Evolutionary conservation across 2,797 vertebrate species (phyloP).

Genomic region (Apogon talboti): DNA sequence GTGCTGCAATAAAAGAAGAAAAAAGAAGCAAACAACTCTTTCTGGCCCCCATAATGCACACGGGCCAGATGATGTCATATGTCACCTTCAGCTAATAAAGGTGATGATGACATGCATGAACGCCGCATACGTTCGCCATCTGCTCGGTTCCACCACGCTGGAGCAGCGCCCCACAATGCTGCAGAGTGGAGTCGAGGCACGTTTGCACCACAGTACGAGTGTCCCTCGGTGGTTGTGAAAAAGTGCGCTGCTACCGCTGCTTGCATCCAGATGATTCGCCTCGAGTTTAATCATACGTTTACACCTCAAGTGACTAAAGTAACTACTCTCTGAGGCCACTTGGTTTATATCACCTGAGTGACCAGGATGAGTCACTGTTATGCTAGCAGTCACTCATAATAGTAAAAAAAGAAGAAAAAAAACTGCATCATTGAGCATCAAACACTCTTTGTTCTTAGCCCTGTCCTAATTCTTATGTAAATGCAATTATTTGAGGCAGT

Average conservation of each 20-base stretch:
- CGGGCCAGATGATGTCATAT: constrained; percentile 79
- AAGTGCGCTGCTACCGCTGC: constrained; percentile 20
- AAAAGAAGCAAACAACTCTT: constrained; percentile 64
- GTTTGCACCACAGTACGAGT: constrained; percentile 27
- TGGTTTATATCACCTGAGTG: constrained; percentile 33
- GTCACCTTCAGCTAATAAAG: constrained; percentile 85
- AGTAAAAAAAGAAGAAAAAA: background rate
- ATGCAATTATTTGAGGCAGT: too few species aligned
- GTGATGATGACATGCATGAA: constrained; percentile 81
- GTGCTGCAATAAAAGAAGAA: constrained; percentile 51
- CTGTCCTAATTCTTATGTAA: too few species aligned
- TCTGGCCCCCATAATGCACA: constrained; percentile 54
- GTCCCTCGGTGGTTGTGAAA: constrained; percentile 57
- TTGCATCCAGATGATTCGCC: constrained; percentile 65
- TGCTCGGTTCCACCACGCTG: constrained; percentile 72
- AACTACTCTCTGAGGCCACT: constrained; percentile 51
- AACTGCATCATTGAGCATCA: background rate
- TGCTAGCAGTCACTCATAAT: constrained; percentile 10
- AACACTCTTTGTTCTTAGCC: too few species aligned
- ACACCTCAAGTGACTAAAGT: constrained; percentile 40
- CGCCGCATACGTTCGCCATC: constrained; percentile 79
- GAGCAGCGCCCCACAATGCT: constrained; percentile 57
- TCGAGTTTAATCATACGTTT: constrained; percentile 63
- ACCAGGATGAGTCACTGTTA: constrained; percentile 11
- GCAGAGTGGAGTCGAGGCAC: constrained; percentile 61